Base-by-base conservation (phyloP, 2,797 vertebrate species). In the Basileuterus tristriatus region DNA sequence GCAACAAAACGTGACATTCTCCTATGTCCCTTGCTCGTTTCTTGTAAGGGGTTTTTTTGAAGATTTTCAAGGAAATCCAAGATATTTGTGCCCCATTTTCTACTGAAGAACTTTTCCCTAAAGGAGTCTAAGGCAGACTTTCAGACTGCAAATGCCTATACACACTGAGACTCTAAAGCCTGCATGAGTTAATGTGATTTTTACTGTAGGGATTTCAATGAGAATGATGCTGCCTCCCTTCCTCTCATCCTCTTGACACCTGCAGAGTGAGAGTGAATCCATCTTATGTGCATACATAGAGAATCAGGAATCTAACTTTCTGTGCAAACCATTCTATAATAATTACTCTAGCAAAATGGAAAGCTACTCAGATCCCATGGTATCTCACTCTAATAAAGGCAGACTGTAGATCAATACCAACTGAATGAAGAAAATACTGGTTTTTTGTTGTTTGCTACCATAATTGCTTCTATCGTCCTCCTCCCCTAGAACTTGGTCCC, bases 161-260 rank as follows among this genome's bases (percentile, higher is more conserved):
- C 11, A 17, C 15, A 43, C 5, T 3, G 11, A 87, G 32, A 24
- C 64, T 67, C 77, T 44, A 74, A 89, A 93, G 69, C 52, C 39
- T 65, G 29, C 29, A 62, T 0, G 4, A 75, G 15, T 15, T 80
- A 55, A 72, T 14, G 30, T 11, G 6, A 7, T 70, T 81, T 68
- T 72, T 52, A 43, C 18, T 41, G 50, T 2, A 91, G 65, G 18
- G 34, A 30, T 2, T 10, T 47, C 39, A 53, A 0, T 36, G 39
- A 60, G 41, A 71, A 68, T 5, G 60, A 60, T 14, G 26, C 49
- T 83, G 39, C 37, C 85, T 69, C 24, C 29, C 16, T 65, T 37
- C 56, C 16, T 6, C 14, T 43, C 16, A 37, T 23, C n/a, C 44
- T 49, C 22, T 70, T 0, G 0, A 67, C 29, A 47, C 7, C 26